These are phyloP conservation scores for Theropithecus gelada DNA, from an alignment of 2,113 vertebrate species.

Conservation along the genomic window DNA sequence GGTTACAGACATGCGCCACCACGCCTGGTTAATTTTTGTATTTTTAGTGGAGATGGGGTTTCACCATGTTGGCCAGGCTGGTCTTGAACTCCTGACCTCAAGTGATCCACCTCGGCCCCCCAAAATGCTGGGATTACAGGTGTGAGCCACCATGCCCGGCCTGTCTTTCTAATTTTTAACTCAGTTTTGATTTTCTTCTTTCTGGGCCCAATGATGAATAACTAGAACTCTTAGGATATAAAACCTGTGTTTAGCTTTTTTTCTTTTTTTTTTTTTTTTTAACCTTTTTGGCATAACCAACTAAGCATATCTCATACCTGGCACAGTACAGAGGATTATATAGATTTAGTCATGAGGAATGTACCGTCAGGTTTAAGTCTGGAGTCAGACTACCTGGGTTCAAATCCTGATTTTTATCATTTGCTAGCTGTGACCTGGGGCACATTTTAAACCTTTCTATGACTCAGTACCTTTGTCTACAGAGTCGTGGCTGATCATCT, in stretches of 20 bases:
- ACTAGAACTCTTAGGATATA: background rate
- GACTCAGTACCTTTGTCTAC: background rate
- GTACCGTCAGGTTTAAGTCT: background rate
- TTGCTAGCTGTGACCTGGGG: background rate
- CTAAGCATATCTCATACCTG: background rate
- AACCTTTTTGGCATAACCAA: background rate
- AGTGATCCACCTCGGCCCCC: no score
- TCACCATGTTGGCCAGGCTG: no score
- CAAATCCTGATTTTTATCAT: background rate
- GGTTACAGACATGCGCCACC: no score
- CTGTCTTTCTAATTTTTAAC: background rate
- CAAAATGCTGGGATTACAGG: no score
- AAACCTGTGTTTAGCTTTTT: constrained; percentile 4
- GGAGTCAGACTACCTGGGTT: background rate
- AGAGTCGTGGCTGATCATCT: background rate
- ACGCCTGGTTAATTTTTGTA: no score
- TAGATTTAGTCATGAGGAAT: background rate
- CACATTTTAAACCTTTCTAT: background rate
- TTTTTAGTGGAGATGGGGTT: no score
- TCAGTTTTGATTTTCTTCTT: constrained; percentile 7
- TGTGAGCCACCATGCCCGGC: no score
- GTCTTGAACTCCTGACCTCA: no score
- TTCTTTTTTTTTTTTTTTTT: background rate
- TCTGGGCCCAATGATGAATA: background rate
- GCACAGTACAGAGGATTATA: background rate